A percentile compares a stretch with the other conserved stretches of the same genome.
phyloP scores from a whole-genome alignment of 2,797 vertebrate species.

The Lutjanus campechanus region DNA sequence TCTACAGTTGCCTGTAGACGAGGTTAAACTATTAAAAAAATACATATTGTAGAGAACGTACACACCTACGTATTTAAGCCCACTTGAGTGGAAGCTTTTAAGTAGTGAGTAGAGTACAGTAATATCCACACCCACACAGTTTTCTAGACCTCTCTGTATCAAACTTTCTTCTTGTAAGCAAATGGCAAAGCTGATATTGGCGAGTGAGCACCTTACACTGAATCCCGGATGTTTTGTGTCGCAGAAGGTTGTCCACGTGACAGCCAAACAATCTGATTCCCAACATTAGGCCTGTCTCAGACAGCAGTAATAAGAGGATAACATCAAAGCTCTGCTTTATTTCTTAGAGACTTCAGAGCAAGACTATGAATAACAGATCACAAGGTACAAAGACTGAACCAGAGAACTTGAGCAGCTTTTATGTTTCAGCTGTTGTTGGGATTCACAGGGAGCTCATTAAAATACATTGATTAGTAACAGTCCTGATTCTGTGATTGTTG shows the following conservation, averaged over 20 bases:
- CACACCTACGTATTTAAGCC: slow-evolving; percentile 37
- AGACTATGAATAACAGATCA: slow-evolving; percentile 82
- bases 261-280: slow-evolving; percentile 59
- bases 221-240: slow-evolving; percentile 57
- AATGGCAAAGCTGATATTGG: slow-evolving; percentile 38
- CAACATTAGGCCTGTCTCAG: slow-evolving; percentile 67
- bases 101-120: slow-evolving; percentile 33
- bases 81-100: slow-evolving; percentile 39
- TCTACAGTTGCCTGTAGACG: slow-evolving; percentile 27
- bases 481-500: slow-evolving; percentile 79
- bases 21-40: slow-evolving; percentile 40
- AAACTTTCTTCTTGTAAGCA: slow-evolving; percentile 45
- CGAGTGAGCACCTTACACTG: slow-evolving; percentile 37
- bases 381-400: slow-evolving; percentile 78
- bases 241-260: slow-evolving; percentile 52
- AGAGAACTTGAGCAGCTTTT: slow-evolving; percentile 76
- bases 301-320: slow-evolving; percentile 73
- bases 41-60: slow-evolving; percentile 17
- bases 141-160: slow-evolving; percentile 38
- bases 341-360: slow-evolving; percentile 74
- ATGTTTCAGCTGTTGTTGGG: slow-evolving; percentile 75
- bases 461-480: slow-evolving; percentile 78
- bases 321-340: slow-evolving; percentile 80
- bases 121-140: slow-evolving; percentile 36
- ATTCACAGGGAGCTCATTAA: slow-evolving; percentile 79